Evolutionary conservation across 2,113 vertebrate species (phyloP), one percentile per base, ranked within the genome.

Genomic region (Lycaon pictus): DNA sequence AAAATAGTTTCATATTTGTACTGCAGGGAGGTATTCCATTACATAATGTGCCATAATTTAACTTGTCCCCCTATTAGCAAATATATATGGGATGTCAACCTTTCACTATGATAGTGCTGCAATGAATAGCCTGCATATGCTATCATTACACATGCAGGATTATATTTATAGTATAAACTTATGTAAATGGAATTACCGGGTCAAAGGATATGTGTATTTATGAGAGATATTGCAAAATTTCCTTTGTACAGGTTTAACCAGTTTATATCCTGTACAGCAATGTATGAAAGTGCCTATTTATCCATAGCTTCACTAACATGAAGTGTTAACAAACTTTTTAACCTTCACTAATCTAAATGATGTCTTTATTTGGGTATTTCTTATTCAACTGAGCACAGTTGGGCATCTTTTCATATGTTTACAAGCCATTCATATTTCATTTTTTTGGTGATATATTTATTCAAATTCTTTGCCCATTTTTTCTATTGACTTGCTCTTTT

Each of bases 111-210:
- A 37, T 1, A 63, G 15, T 74, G 58, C 9, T 72, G 7, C 27
- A 82, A 7, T 63, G 60, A 82, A 63, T 58, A 58, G 25, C 23
- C 81, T 51, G 37, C 89, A n/a, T 77, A 32, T 90, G 55, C 65
- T 5, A 1, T 69, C 51, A 87, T 80, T n/a, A 51, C 76, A 56
- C n/a, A 84, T 48, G 69, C 15, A 6, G 27, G 35, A 43, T 25
- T 67, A 86, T 89, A 93, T 80, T 79, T 96, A 37, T 51, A 92
- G 84, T 15, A 62, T 89, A 89, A 67, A 37, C 74, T 86, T 25
- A 62, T 90, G 5, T 84, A 88, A 87, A 63, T 69, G 27, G 20
- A 56, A 76, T 48, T 60, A 56, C 58, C 84, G 43, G n/a, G 3
- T 27, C 67, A 77, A 60, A 84, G 11, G 62, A 72, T 77, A 51